These are phyloP conservation scores for Terrapene triunguis DNA, from an alignment of 2,113 vertebrate species.

Conservation along the genomic window DNA sequence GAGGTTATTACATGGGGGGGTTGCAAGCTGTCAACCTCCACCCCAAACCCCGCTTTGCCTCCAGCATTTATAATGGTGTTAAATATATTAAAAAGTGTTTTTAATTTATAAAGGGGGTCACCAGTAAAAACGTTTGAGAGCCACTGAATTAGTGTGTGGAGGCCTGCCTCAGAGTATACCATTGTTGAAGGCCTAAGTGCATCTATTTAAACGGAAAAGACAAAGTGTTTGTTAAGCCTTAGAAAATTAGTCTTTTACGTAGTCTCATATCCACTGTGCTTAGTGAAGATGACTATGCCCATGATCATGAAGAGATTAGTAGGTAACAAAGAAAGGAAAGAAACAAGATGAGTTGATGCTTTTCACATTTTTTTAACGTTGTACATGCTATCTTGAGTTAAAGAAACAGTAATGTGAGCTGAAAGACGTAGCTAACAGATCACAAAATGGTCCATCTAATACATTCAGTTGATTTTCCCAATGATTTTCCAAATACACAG, in stretches of 20 bases:
- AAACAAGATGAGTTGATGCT: background rate
- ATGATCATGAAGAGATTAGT: too few species aligned
- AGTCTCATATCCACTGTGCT: too few species aligned
- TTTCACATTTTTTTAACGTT: background rate
- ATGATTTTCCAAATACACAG: background rate
- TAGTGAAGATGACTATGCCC: too few species aligned
- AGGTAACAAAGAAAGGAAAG: background rate
- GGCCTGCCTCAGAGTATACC: background rate
- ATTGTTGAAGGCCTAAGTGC: background rate
- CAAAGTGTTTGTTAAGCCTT: background rate
- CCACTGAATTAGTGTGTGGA: background rate
- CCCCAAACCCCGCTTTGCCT: too few species aligned
- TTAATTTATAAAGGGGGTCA: too few species aligned
- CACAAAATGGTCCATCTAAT: background rate
- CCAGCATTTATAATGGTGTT: too few species aligned
- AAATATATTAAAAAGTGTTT: too few species aligned
- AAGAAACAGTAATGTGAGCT: background rate
- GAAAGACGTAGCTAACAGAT: background rate
- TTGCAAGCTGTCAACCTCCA: too few species aligned
- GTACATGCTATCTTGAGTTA: background rate
- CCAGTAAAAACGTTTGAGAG: too few species aligned
- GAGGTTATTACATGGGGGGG: too few species aligned
- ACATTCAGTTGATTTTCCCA: background rate
- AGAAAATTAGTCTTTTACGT: background rate
- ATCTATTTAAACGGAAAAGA: background rate